phyloP scores from a whole-genome alignment of 2,888 invertebrate genomes.

The Andrena minutula region DNA sequence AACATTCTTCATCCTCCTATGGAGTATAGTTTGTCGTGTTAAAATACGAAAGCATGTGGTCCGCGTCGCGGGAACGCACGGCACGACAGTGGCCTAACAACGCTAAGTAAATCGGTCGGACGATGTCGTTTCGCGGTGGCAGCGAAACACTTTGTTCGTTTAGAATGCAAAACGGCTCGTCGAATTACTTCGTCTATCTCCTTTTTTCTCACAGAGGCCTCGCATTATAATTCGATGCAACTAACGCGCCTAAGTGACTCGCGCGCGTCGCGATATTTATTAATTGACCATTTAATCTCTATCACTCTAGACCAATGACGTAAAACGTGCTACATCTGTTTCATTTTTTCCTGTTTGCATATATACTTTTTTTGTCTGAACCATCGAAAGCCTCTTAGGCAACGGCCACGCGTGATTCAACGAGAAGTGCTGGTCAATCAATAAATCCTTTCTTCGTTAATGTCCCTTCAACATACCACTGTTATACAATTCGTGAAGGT shows the following conservation, averaged over 20 bases:
- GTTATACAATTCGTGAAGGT: constrained; percentile 28
- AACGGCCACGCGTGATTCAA: constrained; percentile 28
- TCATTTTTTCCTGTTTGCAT: neutral
- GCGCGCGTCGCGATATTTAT: constrained; percentile 34
- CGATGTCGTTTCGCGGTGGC: constrained; percentile 52
- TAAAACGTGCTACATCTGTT: constrained; percentile 15
- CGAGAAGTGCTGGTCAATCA: constrained; percentile 38
- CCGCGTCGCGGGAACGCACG: constrained; percentile 40
- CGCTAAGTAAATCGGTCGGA: constrained; percentile 37
- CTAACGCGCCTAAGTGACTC: constrained; percentile 19
- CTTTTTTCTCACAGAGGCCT: constrained; percentile 45
- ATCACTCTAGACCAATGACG: constrained; percentile 35
- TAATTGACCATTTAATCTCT: constrained; percentile 62
- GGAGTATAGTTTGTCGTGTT: constrained; percentile 34
- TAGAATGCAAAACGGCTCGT: constrained; percentile 52
- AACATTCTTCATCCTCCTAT: constrained; percentile 11
- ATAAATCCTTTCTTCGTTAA: constrained; percentile 42
- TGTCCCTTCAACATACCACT: constrained; percentile 15
- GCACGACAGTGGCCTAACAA: constrained; percentile 47
- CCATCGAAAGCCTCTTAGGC: constrained; percentile 44
- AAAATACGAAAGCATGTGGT: constrained; percentile 64
- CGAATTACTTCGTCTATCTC: neutral
- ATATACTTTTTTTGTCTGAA: neutral
- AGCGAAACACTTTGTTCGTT: constrained; percentile 35
- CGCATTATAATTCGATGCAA: constrained; percentile 22